Evolutionary conservation across 1,140 invertebrate genomes (phyloP).

Genomic region (Drosophila pruinosa): DNA sequence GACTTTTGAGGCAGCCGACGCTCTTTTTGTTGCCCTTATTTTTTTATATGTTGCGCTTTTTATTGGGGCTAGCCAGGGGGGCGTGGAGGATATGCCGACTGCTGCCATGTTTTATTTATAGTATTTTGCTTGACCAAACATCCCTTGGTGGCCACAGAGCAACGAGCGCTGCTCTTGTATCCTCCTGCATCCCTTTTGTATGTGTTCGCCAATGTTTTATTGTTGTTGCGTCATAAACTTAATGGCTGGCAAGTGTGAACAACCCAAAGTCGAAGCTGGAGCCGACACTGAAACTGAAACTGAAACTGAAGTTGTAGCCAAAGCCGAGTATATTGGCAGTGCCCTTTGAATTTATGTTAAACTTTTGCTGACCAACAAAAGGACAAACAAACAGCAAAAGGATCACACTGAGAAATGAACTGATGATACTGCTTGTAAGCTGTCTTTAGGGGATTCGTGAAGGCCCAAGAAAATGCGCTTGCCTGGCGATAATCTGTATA

Average conservation of each 20-base stretch:
- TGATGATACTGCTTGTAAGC: conserved; percentile 53
- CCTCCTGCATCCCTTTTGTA: conserved; percentile 48
- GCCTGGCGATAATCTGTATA: conserved; percentile 58
- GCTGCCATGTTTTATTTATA: conserved; percentile 79
- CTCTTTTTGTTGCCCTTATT: conserved; percentile 29
- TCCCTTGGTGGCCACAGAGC: conserved; percentile 65
- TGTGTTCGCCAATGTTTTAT: conserved; percentile 69
- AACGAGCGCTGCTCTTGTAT: neutral
- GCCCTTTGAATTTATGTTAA: conserved; percentile 73
- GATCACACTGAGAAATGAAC: conserved; percentile 35
- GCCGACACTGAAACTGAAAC: neutral
- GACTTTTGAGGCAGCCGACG: conserved; percentile 21
- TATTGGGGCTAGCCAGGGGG: neutral
- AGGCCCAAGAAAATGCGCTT: conserved; percentile 48
- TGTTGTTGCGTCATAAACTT: conserved; percentile 81
- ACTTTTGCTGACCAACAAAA: conserved; percentile 66
- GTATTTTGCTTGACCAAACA: conserved; percentile 64
- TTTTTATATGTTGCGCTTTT: conserved; percentile 35
- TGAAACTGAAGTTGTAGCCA: too few relatives aligned
- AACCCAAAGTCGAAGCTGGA: conserved; percentile 30
- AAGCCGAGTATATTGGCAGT: conserved; percentile 14
- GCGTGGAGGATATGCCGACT: conserved; percentile 19
- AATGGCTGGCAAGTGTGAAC: conserved; percentile 78
- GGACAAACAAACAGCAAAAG: conserved; percentile 10
- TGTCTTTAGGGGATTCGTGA: conserved; percentile 53